Conservation (phyloP, 64 coral and sea anemone genomes). For the Montipora capricornis region DNA sequence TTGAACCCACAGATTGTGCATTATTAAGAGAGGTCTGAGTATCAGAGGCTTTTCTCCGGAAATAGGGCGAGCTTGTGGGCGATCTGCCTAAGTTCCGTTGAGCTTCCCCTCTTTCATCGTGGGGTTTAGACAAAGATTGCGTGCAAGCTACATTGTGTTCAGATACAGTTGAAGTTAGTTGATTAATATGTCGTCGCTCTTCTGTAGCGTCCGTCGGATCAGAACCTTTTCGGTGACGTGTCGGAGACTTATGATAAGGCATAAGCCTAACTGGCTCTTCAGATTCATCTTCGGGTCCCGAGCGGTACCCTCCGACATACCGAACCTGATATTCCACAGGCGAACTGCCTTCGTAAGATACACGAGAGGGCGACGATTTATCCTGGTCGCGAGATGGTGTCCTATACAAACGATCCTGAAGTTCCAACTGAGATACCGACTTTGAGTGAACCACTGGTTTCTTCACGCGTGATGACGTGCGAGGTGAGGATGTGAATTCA, state of each 20-base stretch:
- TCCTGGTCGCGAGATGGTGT: neutral
- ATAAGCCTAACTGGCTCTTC: slow-evolving; percentile 23
- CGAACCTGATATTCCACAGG: slow-evolving; percentile 44
- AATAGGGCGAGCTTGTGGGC: slow-evolving; percentile 44
- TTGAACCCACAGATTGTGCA: neutral
- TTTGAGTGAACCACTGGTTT: neutral
- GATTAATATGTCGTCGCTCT: neutral
- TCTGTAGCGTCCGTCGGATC: slow-evolving; percentile 26
- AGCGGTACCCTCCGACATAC: slow-evolving; percentile 66
- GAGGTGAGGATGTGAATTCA: slow-evolving; percentile 17
- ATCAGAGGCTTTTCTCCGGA: slow-evolving; percentile 59
- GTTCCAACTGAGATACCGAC: neutral
- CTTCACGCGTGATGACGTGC: neutral
- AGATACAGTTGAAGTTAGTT: slow-evolving; percentile 4
- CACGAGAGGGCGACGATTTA: neutral
- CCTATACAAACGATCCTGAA: neutral
- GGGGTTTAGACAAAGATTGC: slow-evolving; percentile 34
- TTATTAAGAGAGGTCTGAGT: slow-evolving; percentile 30
- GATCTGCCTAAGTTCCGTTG: slow-evolving; percentile 53
- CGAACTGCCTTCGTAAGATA: slow-evolving; percentile 46
- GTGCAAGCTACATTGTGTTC: slow-evolving; percentile 24
- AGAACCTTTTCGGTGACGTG: slow-evolving; percentile 30
- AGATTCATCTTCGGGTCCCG: slow-evolving; percentile 18
- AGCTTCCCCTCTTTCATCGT: slow-evolving; percentile 23
- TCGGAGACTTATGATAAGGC: slow-evolving; percentile 62